Conservation (phyloP, 1,140 invertebrate genomes). For the Drosophila quadrilineata region DNA sequence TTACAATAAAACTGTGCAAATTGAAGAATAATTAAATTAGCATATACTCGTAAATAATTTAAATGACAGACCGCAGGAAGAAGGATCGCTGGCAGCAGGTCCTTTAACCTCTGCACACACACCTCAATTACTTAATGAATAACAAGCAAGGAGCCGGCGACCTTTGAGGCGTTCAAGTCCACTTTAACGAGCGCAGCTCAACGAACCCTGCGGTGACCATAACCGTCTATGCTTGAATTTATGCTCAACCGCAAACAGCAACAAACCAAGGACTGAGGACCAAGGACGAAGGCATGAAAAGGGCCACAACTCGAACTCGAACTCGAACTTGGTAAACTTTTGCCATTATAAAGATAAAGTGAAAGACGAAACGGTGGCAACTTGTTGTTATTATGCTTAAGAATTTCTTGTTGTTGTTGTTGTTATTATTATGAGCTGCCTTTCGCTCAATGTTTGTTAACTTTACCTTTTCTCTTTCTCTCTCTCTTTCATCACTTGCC, state of each 20-base stretch:
- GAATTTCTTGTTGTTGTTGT: too few species aligned
- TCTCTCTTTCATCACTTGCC: neutral
- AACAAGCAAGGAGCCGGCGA: conserved; percentile 35
- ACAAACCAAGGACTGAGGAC: too few species aligned
- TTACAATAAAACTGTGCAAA: conserved; percentile 53
- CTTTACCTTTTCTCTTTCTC: conserved; percentile 16
- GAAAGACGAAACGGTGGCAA: conserved; percentile 31
- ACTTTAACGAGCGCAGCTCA: conserved; percentile 49
- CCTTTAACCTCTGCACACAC: conserved; percentile 19
- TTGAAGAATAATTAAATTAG: conserved; percentile 75
- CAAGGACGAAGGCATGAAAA: conserved; percentile 35
- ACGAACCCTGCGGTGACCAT: conserved; percentile 28
- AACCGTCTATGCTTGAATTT: conserved; percentile 14
- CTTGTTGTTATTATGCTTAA: conserved; percentile 32
- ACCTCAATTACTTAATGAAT: conserved; percentile 75
- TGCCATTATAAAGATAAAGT: conserved; percentile 71
- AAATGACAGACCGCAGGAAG: conserved; percentile 45
- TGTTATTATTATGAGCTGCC: too few species aligned
- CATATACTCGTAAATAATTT: conserved; percentile 68
- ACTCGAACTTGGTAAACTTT: conserved; percentile 58
- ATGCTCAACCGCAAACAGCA: too few species aligned
- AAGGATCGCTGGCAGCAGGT: conserved; percentile 7
- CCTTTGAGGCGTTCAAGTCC: conserved; percentile 19
- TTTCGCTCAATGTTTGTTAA: neutral
- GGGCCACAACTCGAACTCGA: conserved; percentile 9